phyloP scores from a whole-genome alignment of 2,797 vertebrate species.

The Podarcis lilfordi region DNA sequence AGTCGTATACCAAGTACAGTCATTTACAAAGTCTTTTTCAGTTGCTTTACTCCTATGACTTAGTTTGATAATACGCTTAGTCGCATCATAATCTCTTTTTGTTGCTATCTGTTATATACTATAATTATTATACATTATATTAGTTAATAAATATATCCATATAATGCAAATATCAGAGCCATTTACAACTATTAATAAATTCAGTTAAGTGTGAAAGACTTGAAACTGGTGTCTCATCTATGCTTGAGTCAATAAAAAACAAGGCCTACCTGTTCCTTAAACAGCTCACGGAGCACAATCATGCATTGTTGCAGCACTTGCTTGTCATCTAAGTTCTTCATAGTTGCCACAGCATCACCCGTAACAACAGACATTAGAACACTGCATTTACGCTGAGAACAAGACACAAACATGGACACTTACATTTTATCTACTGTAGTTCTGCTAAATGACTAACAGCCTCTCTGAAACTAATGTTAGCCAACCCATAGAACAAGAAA shows the following conservation, averaged over 20 bases:
- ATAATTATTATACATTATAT: too few species aligned
- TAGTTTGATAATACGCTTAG: too few species aligned
- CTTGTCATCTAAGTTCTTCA: conserved; percentile 86
- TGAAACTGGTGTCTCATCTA: neutral
- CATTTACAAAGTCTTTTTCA: too few species aligned
- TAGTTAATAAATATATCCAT: too few species aligned
- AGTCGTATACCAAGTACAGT: too few species aligned
- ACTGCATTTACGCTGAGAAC: conserved; percentile 87
- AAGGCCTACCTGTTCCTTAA: conserved; percentile 91
- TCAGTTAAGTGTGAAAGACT: too few species aligned
- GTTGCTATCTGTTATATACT: too few species aligned
- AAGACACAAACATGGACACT: neutral
- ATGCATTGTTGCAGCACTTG: conserved; percentile 89
- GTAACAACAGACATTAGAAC: conserved; percentile 96
- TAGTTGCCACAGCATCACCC: conserved; percentile 86
- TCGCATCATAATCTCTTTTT: too few species aligned
- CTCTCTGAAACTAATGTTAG: neutral
- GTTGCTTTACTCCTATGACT: too few species aligned
- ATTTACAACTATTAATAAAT: too few species aligned
- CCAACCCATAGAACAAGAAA: neutral
- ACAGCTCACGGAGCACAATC: conserved; percentile 88
- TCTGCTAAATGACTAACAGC: neutral
- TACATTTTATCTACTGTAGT: neutral
- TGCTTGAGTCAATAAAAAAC: neutral
- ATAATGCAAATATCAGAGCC: too few species aligned